Evolutionary conservation across 2,113 vertebrate genomes (phyloP).

Genomic region (Phodopus roborovskii): DNA sequence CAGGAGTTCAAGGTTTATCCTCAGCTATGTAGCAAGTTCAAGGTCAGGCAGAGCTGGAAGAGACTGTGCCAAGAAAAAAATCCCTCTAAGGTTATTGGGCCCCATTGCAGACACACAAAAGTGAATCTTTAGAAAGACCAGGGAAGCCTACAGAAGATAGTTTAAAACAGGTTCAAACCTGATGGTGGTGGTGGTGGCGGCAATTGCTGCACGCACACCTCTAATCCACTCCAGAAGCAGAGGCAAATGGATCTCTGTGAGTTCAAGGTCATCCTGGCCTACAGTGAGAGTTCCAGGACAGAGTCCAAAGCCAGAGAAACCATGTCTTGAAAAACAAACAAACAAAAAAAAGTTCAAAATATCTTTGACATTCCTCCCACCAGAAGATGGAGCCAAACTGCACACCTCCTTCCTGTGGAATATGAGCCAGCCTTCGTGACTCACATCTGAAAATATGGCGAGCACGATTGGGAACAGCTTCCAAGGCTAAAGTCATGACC

Average conservation of each 20-base stretch:
- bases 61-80: neutral
- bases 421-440: neutral
- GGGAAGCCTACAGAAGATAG: neutral
- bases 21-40: neutral
- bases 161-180: neutral
- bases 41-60: neutral
- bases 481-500: constrained; percentile 1
- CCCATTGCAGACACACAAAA: neutral
- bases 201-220: neutral
- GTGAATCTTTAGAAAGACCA: neutral
- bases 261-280: too few species aligned
- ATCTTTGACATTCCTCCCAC: neutral
- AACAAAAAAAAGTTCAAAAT: neutral
- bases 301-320: neutral
- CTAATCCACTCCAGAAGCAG: neutral
- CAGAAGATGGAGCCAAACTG: constrained; percentile 20
- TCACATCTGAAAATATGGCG: neutral
- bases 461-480: neutral
- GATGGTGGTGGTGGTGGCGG: neutral
- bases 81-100: neutral
- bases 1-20: neutral
- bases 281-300: neutral
- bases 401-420: neutral
- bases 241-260: neutral
- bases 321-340: neutral